Conservation (phyloP, 1,140 invertebrate species). For the Marisa cornuarietis region DNA sequence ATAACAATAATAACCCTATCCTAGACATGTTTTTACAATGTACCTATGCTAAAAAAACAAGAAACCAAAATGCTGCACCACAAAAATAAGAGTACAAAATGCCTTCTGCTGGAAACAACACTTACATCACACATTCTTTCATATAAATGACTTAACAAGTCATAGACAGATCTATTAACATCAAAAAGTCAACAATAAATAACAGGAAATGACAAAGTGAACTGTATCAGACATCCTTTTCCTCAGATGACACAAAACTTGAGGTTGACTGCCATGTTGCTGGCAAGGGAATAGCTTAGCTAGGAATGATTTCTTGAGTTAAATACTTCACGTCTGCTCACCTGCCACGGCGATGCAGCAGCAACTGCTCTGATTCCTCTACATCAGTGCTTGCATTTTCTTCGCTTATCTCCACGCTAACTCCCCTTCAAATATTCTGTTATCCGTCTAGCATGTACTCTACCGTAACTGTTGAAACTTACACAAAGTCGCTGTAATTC, state of each 20-base stretch:
- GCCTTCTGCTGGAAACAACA: neutral
- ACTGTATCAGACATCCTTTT: neutral
- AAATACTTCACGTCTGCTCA: too few species aligned
- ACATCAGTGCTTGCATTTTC: too few species aligned
- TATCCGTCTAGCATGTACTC: too few species aligned
- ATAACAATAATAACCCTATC: neutral
- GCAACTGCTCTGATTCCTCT: too few species aligned
- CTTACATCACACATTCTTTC: neutral
- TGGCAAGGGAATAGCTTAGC: neutral
- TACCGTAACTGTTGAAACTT: too few species aligned
- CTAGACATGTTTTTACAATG: neutral
- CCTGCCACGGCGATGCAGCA: too few species aligned
- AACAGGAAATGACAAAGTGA: neutral
- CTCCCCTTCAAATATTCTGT: too few species aligned
- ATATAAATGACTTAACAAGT: neutral
- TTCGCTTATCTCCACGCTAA: too few species aligned
- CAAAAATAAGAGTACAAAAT: neutral
- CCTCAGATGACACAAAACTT: neutral
- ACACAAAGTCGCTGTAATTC: too few species aligned
- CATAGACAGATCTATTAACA: neutral
- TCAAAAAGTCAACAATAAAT: neutral
- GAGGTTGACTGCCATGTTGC: neutral
- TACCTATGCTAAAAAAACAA: slow-evolving; percentile 11
- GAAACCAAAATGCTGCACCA: slow-evolving; percentile 1
- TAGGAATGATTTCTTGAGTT: too few species aligned